These are phyloP conservation scores for Diabrotica virgifera DNA, from an alignment of 1,140 invertebrate genomes.

Conservation along the genomic window DNA sequence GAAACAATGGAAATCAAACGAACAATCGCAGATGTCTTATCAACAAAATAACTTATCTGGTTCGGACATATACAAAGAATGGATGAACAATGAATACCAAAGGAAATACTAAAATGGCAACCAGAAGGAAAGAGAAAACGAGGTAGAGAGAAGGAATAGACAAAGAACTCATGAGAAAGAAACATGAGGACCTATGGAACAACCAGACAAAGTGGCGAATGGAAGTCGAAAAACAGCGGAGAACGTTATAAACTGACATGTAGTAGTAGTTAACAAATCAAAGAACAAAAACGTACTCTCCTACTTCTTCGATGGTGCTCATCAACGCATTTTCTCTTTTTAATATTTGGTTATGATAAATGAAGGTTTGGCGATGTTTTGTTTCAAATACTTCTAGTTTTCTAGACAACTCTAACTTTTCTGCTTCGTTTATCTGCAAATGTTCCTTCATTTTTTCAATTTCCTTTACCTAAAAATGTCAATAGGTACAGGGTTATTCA, in stretches of 20 bases:
- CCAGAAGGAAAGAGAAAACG: too few species aligned
- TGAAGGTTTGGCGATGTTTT: conserved; percentile 10
- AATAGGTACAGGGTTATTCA: not conserved
- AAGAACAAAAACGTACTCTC: conserved; percentile 7
- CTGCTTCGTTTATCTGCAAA: conserved; percentile 1
- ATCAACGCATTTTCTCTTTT: conserved; percentile 5
- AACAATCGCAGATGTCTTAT: too few species aligned
- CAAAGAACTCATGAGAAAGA: not conserved
- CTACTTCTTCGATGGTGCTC: conserved; percentile 5
- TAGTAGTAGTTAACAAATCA: too few species aligned
- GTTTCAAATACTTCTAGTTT: conserved; percentile 13
- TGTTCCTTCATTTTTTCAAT: conserved; percentile 12
- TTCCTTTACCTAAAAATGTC: conserved; percentile 5
- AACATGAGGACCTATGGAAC: not conserved
- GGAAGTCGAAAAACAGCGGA: too few species aligned
- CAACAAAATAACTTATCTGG: too few species aligned
- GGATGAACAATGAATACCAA: too few species aligned
- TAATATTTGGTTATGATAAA: conserved; percentile 13
- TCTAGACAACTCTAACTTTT: conserved; percentile 1
- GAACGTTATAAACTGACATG: too few species aligned
- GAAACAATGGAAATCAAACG: too few species aligned
- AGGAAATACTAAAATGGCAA: too few species aligned
- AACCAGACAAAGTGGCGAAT: too few species aligned
- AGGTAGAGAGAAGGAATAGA: not conserved
- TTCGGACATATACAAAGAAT: too few species aligned